Base-by-base conservation (phyloP, 2,888 invertebrate species). In the Sinhomidia bicolor region DNA sequence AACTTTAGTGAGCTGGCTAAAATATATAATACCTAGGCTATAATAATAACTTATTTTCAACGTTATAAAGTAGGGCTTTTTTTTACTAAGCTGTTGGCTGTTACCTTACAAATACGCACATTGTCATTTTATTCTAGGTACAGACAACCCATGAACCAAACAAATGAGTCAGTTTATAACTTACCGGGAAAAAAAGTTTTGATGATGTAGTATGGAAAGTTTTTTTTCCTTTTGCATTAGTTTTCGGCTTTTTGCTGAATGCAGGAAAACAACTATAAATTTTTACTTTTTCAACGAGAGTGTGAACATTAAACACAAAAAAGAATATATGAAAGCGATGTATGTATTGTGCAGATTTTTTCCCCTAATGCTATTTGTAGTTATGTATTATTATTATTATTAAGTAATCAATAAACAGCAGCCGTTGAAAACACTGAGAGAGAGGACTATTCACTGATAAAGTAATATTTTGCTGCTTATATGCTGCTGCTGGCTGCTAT, bases 1-100 rank as follows among this genome's bases (percentile, higher is more conserved):
- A 36, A 17, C 23, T 83, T 74, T 51, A 32, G 71, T 71, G 54
- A 82, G 47, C 54, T 36, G 29, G 82, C 14, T 29, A 71, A 68
- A 82, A 51, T n/a, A n/a, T n/a, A n/a, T n/a, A n/a, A n/a, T n/a
- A n/a, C n/a, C n/a, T n/a, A n/a, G n/a, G n/a, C n/a, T 36, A 20
- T 20, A 20, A 14, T 29, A 41, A 32, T 60, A 68, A 68, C 20
- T 68, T 68, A 41, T 68, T 41, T 41, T 20, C 7, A 65, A n/a
- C 32, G 20, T 44, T 44, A 14, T 71, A 71, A 71, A 12, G 44
- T 1, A n/a, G n/a, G n/a, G n/a, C n/a, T n/a, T n/a, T n/a, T n/a
- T n/a, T n/a, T n/a, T n/a, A n/a, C n/a, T n/a, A n/a, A n/a, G n/a
- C n/a, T n/a, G n/a, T 44, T 71, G 17, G 6, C 41, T 23, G 71